Conservation (phyloP, 2,113 vertebrate genomes). For the Noturus placidus region DNA sequence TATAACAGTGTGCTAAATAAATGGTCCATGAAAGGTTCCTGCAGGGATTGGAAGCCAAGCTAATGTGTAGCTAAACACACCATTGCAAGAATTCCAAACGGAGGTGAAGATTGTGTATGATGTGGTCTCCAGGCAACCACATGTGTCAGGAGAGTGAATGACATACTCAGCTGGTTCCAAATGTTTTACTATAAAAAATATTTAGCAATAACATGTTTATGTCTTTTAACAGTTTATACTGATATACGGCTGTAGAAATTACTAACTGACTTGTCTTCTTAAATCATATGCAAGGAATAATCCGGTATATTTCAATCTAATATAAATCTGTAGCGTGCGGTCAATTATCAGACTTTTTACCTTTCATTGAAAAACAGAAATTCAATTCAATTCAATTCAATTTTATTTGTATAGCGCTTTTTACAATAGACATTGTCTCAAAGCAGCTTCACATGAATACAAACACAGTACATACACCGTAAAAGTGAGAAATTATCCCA, state of each 20-base stretch:
- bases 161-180: background rate
- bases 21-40: background rate
- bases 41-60: background rate
- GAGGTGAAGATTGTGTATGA: background rate
- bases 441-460: too few species aligned
- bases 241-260: background rate
- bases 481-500: too few species aligned
- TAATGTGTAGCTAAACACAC: constrained; percentile 6
- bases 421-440: too few species aligned
- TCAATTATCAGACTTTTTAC: background rate
- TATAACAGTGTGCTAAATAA: background rate
- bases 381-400: too few species aligned
- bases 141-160: background rate
- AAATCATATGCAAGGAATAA: background rate
- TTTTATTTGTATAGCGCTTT: too few species aligned
- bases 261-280: background rate
- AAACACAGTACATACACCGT: too few species aligned
- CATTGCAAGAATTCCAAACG: background rate
- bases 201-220: background rate
- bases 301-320: background rate
- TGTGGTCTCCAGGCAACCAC: background rate
- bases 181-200: background rate
- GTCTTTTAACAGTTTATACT: too few species aligned
- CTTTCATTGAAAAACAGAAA: background rate
- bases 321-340: background rate